phyloP scores from a whole-genome alignment of 2,113 vertebrate species.

The Barnardius zonarius region DNA sequence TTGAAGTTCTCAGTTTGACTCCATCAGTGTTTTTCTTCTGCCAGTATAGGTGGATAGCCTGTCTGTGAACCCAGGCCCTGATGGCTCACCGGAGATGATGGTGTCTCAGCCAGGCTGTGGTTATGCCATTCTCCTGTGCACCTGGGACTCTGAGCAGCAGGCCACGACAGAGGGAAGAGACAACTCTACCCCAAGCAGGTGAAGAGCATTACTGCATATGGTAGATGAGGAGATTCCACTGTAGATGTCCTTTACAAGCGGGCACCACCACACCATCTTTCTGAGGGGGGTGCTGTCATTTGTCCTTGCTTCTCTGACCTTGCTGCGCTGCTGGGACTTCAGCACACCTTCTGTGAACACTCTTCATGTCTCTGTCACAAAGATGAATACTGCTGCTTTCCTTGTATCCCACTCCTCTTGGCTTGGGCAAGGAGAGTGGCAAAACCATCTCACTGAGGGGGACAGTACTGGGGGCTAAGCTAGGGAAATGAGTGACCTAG shows the following conservation, averaged over 20 bases:
- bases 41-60: conserved; percentile 90
- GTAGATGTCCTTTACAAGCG: background rate
- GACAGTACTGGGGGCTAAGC: background rate
- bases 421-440: background rate
- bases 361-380: background rate
- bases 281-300: background rate
- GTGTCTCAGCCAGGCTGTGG: conserved; percentile 97
- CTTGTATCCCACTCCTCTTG: background rate
- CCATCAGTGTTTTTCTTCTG: background rate
- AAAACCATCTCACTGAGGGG: background rate
- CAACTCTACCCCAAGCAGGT: conserved; percentile 60
- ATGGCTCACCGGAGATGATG: conserved; percentile 89
- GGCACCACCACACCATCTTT: background rate
- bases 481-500: background rate
- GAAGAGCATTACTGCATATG: background rate
- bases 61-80: conserved; percentile 86
- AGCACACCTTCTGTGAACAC: background rate
- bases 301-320: background rate
- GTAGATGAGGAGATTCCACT: background rate
- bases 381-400: background rate
- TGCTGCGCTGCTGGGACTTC: background rate
- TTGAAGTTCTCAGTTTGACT: background rate
- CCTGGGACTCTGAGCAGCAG: conserved; percentile 82
- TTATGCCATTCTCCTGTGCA: conserved; percentile 89
- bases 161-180: conserved; percentile 23